A percentile compares a stretch with the other conserved stretches of the same genome.
Evolutionary conservation across 1,140 invertebrate genomes (phyloP).

Genomic region (Globodera rostochiensis): DNA sequence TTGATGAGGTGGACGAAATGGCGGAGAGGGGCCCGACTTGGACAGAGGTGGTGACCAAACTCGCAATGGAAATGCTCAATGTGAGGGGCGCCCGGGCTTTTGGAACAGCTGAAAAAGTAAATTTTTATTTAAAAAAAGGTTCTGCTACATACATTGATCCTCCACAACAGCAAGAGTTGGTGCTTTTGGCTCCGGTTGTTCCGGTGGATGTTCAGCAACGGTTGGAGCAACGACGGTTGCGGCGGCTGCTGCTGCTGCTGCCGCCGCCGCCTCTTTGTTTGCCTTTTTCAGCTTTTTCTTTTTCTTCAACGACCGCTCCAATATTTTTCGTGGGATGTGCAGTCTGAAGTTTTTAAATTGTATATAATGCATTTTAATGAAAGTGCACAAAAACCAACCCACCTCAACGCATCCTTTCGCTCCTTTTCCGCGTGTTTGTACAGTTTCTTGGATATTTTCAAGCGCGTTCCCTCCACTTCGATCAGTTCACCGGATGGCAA

Average conservation of each 20-base stretch:
- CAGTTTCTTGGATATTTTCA: slow-evolving; percentile 54
- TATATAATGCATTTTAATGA: not conserved
- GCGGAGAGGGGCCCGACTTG: slow-evolving; percentile 21
- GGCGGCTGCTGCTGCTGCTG: slow-evolving; percentile 5
- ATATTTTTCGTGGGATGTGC: slow-evolving; percentile 44
- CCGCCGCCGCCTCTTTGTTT: not conserved
- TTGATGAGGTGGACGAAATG: slow-evolving; percentile 22
- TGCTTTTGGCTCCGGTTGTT: not conserved
- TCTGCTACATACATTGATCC: not conserved
- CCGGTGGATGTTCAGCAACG: not conserved
- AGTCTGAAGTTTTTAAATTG: slow-evolving; percentile 19
- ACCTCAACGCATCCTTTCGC: slow-evolving; percentile 51
- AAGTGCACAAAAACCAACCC: not conserved
- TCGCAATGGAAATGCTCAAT: slow-evolving; percentile 15
- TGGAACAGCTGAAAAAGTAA: not conserved
- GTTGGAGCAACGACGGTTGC: not conserved
- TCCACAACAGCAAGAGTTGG: slow-evolving; percentile 1
- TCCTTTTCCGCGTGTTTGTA: slow-evolving; percentile 49
- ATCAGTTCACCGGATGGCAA: slow-evolving; percentile 44
- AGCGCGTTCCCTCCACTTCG: slow-evolving; percentile 47
- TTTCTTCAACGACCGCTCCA: slow-evolving; percentile 34
- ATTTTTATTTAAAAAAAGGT: slow-evolving; percentile 9
- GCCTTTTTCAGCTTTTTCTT: not conserved
- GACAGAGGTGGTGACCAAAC: not conserved
- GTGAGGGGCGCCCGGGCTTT: slow-evolving; percentile 15